phyloP scores from a whole-genome alignment of 2,888 invertebrate species.

The Lottia gigantea region DNA sequence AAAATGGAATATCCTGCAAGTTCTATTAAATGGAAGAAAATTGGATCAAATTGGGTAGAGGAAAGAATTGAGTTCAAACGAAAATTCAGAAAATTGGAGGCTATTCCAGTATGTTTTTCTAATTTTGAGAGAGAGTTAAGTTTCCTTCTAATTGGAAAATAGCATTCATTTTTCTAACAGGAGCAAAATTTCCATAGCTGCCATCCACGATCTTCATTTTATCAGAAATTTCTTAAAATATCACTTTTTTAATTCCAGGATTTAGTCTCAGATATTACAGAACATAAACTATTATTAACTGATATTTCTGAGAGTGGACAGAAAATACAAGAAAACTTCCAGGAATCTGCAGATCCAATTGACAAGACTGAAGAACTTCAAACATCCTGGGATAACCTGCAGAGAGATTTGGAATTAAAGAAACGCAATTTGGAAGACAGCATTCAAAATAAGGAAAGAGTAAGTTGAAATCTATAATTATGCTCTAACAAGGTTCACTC shows the following conservation, averaged over 20 bases:
- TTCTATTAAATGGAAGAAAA: not conserved
- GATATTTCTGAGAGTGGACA: conserved; percentile 37
- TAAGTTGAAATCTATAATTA: conserved; percentile 22
- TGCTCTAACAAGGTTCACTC: too few relatives aligned
- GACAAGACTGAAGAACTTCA: conserved; percentile 44
- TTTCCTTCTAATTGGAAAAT: too few relatives aligned
- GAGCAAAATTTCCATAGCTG: too few relatives aligned
- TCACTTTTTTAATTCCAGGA: conserved; percentile 35
- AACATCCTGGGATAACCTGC: conserved; percentile 49
- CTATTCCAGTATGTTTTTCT: not conserved
- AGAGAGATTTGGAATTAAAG: conserved; percentile 47
- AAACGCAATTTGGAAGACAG: conserved; percentile 50
- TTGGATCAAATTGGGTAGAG: too few relatives aligned
- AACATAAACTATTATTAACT: conserved; percentile 50
- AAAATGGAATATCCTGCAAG: not conserved
- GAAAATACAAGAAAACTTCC: conserved; percentile 17
- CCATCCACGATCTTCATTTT: too few relatives aligned
- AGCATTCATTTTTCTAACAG: too few relatives aligned
- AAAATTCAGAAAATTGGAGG: not conserved
- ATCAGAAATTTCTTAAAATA: too few relatives aligned
- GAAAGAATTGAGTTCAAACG: too few relatives aligned
- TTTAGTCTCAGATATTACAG: conserved; percentile 48
- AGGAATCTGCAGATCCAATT: conserved; percentile 18
- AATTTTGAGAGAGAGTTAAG: not conserved
- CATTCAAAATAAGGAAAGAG: conserved; percentile 37